Evolutionary conservation across 2,888 invertebrate genomes (phyloP).

Genomic region (Kuschelorhynchus macadamiae): DNA sequence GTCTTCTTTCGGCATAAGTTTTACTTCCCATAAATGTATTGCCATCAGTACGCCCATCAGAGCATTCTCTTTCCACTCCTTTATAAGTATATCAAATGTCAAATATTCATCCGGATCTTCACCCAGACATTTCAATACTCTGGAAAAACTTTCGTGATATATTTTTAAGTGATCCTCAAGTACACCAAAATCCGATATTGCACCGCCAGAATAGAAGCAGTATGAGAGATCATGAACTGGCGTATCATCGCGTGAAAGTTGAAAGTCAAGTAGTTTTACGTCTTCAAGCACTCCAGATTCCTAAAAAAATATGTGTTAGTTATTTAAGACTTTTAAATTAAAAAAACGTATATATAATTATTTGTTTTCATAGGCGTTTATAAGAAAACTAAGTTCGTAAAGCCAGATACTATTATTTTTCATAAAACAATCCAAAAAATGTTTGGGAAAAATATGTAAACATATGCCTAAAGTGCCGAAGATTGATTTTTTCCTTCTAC

Average conservation of each 20-base stretch:
- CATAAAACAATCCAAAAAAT: too few species aligned
- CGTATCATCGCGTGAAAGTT: constrained; percentile 41
- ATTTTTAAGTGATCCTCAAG: constrained; percentile 40
- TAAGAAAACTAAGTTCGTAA: too few species aligned
- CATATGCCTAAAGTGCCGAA: too few species aligned
- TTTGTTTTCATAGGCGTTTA: too few species aligned
- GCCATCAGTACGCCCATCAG: constrained; percentile 26
- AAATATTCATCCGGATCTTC: constrained; percentile 23
- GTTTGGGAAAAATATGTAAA: too few species aligned
- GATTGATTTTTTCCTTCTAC: too few species aligned
- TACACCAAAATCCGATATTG: constrained; percentile 25
- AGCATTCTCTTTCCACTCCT: constrained; percentile 43
- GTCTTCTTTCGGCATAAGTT: constrained; percentile 30
- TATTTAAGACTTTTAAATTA: too few species aligned
- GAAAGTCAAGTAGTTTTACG: constrained; percentile 51
- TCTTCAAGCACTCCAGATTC: constrained; percentile 44
- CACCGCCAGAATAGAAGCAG: constrained; percentile 53
- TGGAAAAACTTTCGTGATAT: constrained; percentile 36
- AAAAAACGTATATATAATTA: too few species aligned
- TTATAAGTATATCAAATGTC: constrained; percentile 27
- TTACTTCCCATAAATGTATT: constrained; percentile 28
- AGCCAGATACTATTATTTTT: too few species aligned
- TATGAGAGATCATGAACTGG: constrained; percentile 60
- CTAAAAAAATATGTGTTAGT: constrained; percentile 25
- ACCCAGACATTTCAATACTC: constrained; percentile 6